These are phyloP conservation scores for Musca vetustissima DNA, from an alignment of 1,140 invertebrate genomes.

Conservation along the genomic window DNA sequence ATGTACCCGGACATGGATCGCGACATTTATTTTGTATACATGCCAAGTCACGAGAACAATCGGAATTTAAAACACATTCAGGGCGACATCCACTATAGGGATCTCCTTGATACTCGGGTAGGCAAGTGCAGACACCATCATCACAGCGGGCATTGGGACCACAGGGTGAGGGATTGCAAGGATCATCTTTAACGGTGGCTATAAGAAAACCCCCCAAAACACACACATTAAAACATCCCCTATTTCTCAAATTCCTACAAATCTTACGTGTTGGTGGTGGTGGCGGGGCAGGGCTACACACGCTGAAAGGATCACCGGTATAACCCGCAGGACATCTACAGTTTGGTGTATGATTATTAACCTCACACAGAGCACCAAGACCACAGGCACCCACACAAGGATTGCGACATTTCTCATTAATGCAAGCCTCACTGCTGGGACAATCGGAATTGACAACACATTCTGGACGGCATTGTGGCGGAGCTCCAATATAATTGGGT, in stretches of 20 bases:
- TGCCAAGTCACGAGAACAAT: slow-evolving; percentile 71
- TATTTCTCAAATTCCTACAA: slow-evolving; percentile 35
- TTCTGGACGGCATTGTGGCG: slow-evolving; percentile 73
- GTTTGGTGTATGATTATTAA: slow-evolving; percentile 69
- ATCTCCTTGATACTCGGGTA: slow-evolving; percentile 79
- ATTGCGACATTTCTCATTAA: slow-evolving; percentile 70
- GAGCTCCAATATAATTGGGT: slow-evolving; percentile 66
- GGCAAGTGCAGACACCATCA: slow-evolving; percentile 75
- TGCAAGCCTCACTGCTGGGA: slow-evolving; percentile 66
- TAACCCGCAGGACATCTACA: slow-evolving; percentile 69
- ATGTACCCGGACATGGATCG: slow-evolving; percentile 76
- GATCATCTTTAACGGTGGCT: slow-evolving; percentile 57
- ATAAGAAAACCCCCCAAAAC: slow-evolving; percentile 28
- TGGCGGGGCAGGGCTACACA: slow-evolving; percentile 60
- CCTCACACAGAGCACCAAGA: slow-evolving; percentile 64
- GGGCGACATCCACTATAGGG: slow-evolving; percentile 80
- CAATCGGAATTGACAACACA: slow-evolving; percentile 75
- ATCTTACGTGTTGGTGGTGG: slow-evolving; percentile 55
- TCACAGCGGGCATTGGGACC: slow-evolving; percentile 71
- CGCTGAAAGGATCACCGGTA: slow-evolving; percentile 70
- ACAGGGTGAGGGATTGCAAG: slow-evolving; percentile 70
- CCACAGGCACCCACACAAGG: slow-evolving; percentile 73
- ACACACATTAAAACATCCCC: slow-evolving; percentile 55
- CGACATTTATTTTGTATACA: slow-evolving; percentile 80
- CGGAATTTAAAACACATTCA: slow-evolving; percentile 80